Evolutionary conservation across 53 echinoderm and acorn worm genomes (phyloP), one percentile per base, ranked within the genome.

Genomic region (Echinometra lucunter): DNA sequence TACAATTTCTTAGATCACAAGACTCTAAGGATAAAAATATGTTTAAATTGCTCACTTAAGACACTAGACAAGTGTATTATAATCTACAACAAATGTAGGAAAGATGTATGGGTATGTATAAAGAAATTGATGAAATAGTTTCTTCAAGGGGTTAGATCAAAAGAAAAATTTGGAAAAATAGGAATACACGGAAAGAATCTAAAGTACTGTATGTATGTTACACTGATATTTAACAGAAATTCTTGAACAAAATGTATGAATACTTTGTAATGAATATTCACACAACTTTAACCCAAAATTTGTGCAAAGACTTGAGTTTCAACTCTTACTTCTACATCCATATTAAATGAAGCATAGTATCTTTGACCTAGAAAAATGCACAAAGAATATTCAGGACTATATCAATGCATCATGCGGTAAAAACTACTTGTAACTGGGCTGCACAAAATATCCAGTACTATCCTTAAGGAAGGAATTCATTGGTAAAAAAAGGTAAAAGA

Each of bases 381-480:
- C 80, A 42, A 16, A 42, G 15, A 49, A 4, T n/a, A 85, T 85
- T 49, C 85, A 85, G 28, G 13, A 85, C 45, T 30, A 45, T 47
- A 85, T 49, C 47, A 85, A 49, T 47, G 85, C 15, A 45, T 23
- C 44, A 45, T 82, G 4, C 44, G 9, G 2, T n/a, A 82, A 28
- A 85, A 49, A 85, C 85, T 49, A n/a, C 85, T 85, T 85, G 53
- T 47, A 85, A 85, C 53, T 85, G 28, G 30, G 49, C 37, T 27
- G 85, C 85, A 85, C 10, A 27, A 49, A 11, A 85, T n/a, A 49
- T 49, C 45, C 45, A 85, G 85, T 28, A 27, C 9, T 47, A 49
- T 49, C 49, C 9, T 27, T 28, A 45, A 47, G 85, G 49, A 47
- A 85, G 2, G 85, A 49, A 47, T 85, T 85, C 45, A 85, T 85